phyloP scores from a whole-genome alignment of 1,140 invertebrate species.

The Pseudomyrmex cubaensis region DNA sequence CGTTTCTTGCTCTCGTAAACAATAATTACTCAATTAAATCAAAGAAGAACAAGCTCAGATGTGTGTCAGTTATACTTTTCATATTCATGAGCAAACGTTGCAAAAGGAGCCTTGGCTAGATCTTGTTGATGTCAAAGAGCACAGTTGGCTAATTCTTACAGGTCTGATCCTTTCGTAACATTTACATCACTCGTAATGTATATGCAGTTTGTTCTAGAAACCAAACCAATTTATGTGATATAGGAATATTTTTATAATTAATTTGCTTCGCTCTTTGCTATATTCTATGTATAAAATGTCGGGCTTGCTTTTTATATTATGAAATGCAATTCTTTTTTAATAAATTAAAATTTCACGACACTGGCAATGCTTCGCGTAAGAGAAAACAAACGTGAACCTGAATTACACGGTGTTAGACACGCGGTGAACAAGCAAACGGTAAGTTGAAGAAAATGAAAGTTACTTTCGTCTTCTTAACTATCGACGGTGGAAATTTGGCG shows the following conservation, averaged over 20 bases:
- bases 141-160: conserved; percentile 68
- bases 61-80: conserved; percentile 59
- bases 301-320: not conserved
- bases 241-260: not conserved
- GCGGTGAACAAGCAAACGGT: conserved; percentile 41
- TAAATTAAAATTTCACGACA: not conserved
- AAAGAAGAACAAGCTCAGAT: conserved; percentile 19
- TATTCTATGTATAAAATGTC: not conserved
- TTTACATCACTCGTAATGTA: not conserved
- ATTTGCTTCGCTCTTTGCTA: not conserved
- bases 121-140: conserved; percentile 78
- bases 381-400: not conserved
- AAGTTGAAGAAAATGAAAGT: conserved; percentile 58
- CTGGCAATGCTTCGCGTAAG: not conserved
- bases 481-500: not conserved
- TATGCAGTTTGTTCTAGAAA: not conserved
- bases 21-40: not conserved
- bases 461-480: conserved; percentile 59
- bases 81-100: conserved; percentile 73
- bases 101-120: conserved; percentile 78
- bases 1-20: not conserved
- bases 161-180: conserved; percentile 18
- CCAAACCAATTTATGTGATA: not conserved
- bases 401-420: not conserved
- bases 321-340: not conserved